Evolutionary conservation across 2,888 invertebrate genomes (phyloP).

Genomic region (Gnatocerus cornutus): DNA sequence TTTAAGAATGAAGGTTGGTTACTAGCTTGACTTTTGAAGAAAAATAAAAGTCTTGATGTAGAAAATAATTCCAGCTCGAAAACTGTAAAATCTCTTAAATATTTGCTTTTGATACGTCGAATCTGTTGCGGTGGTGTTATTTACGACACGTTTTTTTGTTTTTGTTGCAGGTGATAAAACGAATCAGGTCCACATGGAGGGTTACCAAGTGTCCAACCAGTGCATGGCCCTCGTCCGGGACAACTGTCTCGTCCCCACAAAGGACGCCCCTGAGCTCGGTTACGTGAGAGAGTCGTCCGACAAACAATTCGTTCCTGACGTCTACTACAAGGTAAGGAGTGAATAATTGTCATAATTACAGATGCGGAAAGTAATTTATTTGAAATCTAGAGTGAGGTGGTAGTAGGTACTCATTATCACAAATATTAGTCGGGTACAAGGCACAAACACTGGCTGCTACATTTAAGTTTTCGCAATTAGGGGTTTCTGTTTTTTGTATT

Average conservation of each 20-base stretch:
- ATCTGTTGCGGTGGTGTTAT: too few species aligned
- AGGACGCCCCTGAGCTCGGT: conserved; percentile 97
- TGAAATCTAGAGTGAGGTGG: conserved; percentile 69
- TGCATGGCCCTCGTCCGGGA: conserved; percentile 97
- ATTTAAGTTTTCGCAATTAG: conserved; percentile 62
- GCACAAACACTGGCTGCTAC: conserved; percentile 70
- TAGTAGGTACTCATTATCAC: conserved; percentile 70
- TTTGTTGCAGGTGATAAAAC: conserved; percentile 82
- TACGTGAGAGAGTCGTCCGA: conserved; percentile 95
- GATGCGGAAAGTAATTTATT: conserved; percentile 68
- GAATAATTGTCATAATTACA: conserved; percentile 51
- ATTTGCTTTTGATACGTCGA: too few species aligned
- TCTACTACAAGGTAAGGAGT: conserved; percentile 92
- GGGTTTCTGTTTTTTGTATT: conserved; percentile 48
- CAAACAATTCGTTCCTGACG: conserved; percentile 98
- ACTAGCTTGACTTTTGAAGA: too few species aligned
- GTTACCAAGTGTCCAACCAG: conserved; percentile 99
- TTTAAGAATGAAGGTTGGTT: too few species aligned
- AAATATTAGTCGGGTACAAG: conserved; percentile 70
- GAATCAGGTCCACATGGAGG: conserved; percentile 98
- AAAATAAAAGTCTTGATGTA: too few species aligned
- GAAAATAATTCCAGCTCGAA: too few species aligned
- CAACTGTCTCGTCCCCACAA: conserved; percentile 94
- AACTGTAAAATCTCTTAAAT: too few species aligned
- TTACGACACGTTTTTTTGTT: too few species aligned